Conservation (phyloP, 2,888 invertebrate genomes). For the Drosophila tanythrix region DNA sequence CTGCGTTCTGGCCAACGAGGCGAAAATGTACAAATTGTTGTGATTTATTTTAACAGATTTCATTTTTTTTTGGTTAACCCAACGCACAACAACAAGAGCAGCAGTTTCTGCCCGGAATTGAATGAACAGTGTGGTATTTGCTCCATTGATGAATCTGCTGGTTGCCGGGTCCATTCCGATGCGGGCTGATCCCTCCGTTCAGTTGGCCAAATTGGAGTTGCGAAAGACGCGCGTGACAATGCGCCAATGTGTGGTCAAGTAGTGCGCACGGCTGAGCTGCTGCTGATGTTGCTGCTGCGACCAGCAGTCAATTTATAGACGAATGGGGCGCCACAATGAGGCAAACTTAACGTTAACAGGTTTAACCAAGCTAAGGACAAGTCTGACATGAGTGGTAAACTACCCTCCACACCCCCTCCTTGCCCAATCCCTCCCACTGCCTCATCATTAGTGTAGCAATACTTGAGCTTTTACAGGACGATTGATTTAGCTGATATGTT, state of each 20-base stretch:
- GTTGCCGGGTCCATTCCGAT: conserved; percentile 21
- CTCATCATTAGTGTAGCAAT: conserved; percentile 55
- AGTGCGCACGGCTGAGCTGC: conserved; percentile 76
- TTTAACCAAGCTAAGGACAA: conserved; percentile 78
- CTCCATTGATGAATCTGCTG: conserved; percentile 77
- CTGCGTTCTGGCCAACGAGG: conserved; percentile 69
- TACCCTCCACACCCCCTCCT: background rate
- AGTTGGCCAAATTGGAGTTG: background rate
- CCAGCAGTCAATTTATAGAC: conserved; percentile 69
- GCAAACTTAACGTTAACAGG: conserved; percentile 76
- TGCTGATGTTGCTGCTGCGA: conserved; percentile 16
- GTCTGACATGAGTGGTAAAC: conserved; percentile 61
- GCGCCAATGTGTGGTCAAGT: conserved; percentile 79
- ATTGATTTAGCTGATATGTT: conserved; percentile 45
- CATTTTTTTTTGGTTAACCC: conserved; percentile 66
- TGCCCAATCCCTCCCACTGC: background rate
- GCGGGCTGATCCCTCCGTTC: background rate
- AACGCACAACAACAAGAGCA: conserved; percentile 41
- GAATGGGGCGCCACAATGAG: conserved; percentile 57
- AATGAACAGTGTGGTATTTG: conserved; percentile 58
- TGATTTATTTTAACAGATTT: conserved; percentile 79
- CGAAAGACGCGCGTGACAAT: conserved; percentile 68
- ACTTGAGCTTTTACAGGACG: conserved; percentile 36
- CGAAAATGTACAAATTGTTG: conserved; percentile 81
- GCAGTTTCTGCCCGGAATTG: conserved; percentile 15